These are phyloP conservation scores for Neotragus pygmaeus DNA, from an alignment of 2,113 vertebrate genomes.

Conservation along the genomic window DNA sequence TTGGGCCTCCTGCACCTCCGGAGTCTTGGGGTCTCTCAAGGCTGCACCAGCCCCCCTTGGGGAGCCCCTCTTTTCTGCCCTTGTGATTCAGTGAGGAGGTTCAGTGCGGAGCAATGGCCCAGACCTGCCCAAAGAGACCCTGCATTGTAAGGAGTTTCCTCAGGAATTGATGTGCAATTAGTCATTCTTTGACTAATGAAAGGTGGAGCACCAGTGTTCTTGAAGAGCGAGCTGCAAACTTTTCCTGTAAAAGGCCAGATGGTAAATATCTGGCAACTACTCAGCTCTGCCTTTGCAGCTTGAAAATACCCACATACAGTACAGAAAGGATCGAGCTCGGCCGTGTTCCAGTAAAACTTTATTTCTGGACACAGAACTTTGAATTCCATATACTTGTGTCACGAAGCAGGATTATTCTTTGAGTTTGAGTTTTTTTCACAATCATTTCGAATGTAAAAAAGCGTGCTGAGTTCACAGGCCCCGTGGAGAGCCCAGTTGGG, in stretches of 20 bases:
- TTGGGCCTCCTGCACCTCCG: neutral
- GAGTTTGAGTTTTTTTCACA: neutral
- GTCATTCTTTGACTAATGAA: too few relatives aligned
- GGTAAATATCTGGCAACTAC: neutral
- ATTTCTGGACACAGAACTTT: neutral
- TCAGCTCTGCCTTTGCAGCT: neutral
- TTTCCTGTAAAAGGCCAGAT: neutral
- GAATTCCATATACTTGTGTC: neutral
- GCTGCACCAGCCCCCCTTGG: neutral
- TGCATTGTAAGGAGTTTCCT: neutral
- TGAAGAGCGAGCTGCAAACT: neutral
- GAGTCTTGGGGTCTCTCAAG: neutral
- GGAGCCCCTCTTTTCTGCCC: neutral
- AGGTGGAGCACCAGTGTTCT: neutral
- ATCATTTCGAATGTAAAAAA: neutral
- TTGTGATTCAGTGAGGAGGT: neutral
- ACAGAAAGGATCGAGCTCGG: neutral
- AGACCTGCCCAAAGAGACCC: neutral
- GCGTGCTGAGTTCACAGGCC: neutral
- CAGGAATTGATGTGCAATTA: neutral
- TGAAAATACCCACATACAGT: neutral
- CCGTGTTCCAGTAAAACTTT: neutral
- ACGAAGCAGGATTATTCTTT: neutral
- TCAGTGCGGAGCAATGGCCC: neutral
- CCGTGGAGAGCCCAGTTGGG: neutral